Percentiles rank a stretch among this genome's conserved stretches.
Conservation (phyloP, 1,140 invertebrate species). For the Globodera rostochiensis region DNA sequence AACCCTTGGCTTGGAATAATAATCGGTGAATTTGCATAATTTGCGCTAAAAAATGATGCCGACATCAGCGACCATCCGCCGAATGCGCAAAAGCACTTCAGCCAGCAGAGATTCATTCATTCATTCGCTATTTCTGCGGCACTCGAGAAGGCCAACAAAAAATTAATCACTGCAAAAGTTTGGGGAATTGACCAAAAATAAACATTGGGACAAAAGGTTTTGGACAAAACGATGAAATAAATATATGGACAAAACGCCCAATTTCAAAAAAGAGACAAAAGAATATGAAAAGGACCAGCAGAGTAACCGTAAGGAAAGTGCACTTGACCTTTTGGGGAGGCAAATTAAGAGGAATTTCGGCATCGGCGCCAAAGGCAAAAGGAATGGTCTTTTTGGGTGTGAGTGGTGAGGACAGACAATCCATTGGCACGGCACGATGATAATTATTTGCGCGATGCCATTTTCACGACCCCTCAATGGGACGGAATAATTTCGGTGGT, state of each 20-base stretch:
- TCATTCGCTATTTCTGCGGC: neutral
- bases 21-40: constrained; percentile 1
- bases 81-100: neutral
- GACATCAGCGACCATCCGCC: neutral
- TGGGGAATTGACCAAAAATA: neutral
- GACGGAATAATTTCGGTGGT: neutral
- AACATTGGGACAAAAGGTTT: neutral
- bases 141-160: neutral
- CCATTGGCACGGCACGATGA: neutral
- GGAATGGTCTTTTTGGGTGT: no score
- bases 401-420: neutral
- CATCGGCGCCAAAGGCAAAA: neutral
- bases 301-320: neutral
- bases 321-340: neutral
- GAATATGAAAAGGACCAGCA: neutral
- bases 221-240: neutral
- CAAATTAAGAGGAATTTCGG: neutral
- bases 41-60: constrained; percentile 3
- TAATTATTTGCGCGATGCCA: constrained; percentile 5
- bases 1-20: neutral
- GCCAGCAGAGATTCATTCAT: neutral
- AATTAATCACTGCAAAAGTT: no score
- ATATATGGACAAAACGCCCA: neutral
- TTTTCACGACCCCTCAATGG: neutral
- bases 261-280: neutral